Conservation (phyloP, 1,140 invertebrate species). For the Drosophila paulistorum region DNA sequence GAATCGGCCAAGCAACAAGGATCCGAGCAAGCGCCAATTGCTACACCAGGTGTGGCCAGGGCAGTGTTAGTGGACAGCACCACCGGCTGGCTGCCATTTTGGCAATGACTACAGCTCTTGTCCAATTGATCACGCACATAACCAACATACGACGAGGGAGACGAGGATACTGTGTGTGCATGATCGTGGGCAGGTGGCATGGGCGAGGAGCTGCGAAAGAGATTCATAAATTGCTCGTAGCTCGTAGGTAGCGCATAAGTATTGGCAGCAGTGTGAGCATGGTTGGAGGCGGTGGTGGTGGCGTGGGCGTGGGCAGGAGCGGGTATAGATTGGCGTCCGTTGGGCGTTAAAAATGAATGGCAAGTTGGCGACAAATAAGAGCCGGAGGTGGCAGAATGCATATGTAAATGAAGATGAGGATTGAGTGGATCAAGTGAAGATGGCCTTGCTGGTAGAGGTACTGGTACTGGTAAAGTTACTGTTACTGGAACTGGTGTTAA, state of each 20-base stretch:
- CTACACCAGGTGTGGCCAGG: slow-evolving; percentile 64
- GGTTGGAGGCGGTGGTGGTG: slow-evolving; percentile 43
- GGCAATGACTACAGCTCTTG: slow-evolving; percentile 80
- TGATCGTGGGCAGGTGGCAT: slow-evolving; percentile 57
- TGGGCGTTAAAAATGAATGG: slow-evolving; percentile 42
- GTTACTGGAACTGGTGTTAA: not conserved
- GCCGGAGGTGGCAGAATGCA: slow-evolving; percentile 41
- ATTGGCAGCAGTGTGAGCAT: slow-evolving; percentile 36
- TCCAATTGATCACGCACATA: slow-evolving; percentile 80
- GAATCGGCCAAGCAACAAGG: slow-evolving; percentile 76
- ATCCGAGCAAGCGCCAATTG: slow-evolving; percentile 72
- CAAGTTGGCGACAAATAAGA: slow-evolving; percentile 56
- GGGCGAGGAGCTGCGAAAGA: slow-evolving; percentile 76
- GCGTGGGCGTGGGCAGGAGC: slow-evolving; percentile 54
- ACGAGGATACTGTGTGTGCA: slow-evolving; percentile 68
- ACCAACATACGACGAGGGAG: slow-evolving; percentile 74
- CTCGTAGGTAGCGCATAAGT: slow-evolving; percentile 52
- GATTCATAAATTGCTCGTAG: slow-evolving; percentile 79
- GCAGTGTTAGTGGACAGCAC: slow-evolving; percentile 76
- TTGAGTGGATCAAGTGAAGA: slow-evolving; percentile 47
- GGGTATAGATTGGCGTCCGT: slow-evolving; percentile 56
- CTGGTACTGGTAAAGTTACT: not conserved
- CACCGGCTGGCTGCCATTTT: slow-evolving; percentile 78
- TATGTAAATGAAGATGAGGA: slow-evolving; percentile 65
- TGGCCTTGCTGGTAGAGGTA: not conserved